Base-by-base conservation (phyloP, 2,797 vertebrate genomes). In the Pelodytes ibericus region DNA sequence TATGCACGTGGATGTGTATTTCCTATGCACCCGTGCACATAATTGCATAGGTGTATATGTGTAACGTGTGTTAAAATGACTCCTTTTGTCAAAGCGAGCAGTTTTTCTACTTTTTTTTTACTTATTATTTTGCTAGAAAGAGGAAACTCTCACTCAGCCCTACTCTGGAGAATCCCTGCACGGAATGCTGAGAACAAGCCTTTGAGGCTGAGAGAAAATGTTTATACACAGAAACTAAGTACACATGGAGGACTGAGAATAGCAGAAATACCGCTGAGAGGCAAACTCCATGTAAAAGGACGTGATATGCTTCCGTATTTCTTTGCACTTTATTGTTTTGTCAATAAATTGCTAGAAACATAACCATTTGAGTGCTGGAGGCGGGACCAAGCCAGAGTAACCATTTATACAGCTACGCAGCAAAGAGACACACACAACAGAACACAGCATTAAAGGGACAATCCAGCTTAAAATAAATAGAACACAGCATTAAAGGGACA, bases 211-310 rank as follows among this genome's bases (percentile, higher is more conserved):
- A 53, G n/a, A 1, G 49, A 53, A 20, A 22, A 53, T 53, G 49
- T 53, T 53, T 53, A 53, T 53, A 53, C 49, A 53, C 49, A 53
- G 20, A 53, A 22, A 53, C 49, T 53, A 53, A 53, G 49, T 53
- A 53, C 49, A 53, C n/a, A 53, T 9, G 41, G 49, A 24, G n/a
- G 49, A 39, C 36, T 39, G 36, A 39, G 36, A 53, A 53, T 53
- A 7, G 49, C 49, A 53, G 49, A 22, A 53, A 53, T 22, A 53
- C 49, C 24, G 49, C 49, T 16, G n/a, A 53, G 20, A 53, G 49
- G 49, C 49, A 53, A 53, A 22, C n/a, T 22, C 49, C 49, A 22
- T 53, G 49, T 53, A 53, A 53, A 53, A 53, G 49, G 49, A 11
- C 49, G 20, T 53, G 49, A 22, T 24, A 44, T 53, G n/a, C 49